Base-by-base conservation (phyloP, 2,888 invertebrate species). In the Dichetophora obliterata region DNA sequence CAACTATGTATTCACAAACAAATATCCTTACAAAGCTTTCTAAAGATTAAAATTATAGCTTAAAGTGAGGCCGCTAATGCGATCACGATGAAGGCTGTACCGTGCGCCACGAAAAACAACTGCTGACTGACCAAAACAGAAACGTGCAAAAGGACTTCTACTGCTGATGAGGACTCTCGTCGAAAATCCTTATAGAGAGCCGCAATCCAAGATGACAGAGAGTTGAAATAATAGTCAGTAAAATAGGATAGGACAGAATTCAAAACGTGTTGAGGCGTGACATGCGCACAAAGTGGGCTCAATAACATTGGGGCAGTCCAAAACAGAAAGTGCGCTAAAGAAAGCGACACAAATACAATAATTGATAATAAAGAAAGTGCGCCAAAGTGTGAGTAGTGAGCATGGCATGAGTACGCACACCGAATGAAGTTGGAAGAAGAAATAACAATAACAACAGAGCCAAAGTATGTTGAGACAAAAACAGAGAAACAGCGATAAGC, bases 101-200 rank as follows among this genome's bases (percentile, higher is more conserved):
- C 80, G 80, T 75, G 77, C 81, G 81, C 81, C 80, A 85, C 87
- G 86, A 87, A 86, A 85, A 85, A 86, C 89, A 88, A 89, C 88
- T 89, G 88, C 88, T 88, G 88, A 89, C 89, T 89, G 89, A 89
- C 89, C 89, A 89, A 89, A 89, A 89, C 89, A 89, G 88, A 89
- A 88, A 88, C 86, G 86, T 86, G 86, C 85, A 86, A 87, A 84
- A 86, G 85, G 84, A 86, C 87, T 87, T 88, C 86, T 85, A 85
- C 80, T 82, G 82, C 75, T 80, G 77, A 78, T 43, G 57, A 59
- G 24, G 11, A 59, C 57, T 27, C 8, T 24, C 11, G 43, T 14
- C 43, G 43, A 43, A n/a, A n/a, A 43, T 43, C 27, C 68, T 50
- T 11, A 8, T 27, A n/a, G n/a, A 57, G 22, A 43, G 27, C 52